These are phyloP conservation scores for Coboldia fuscipes DNA, from an alignment of 1,140 invertebrate genomes.

Conservation along the genomic window DNA sequence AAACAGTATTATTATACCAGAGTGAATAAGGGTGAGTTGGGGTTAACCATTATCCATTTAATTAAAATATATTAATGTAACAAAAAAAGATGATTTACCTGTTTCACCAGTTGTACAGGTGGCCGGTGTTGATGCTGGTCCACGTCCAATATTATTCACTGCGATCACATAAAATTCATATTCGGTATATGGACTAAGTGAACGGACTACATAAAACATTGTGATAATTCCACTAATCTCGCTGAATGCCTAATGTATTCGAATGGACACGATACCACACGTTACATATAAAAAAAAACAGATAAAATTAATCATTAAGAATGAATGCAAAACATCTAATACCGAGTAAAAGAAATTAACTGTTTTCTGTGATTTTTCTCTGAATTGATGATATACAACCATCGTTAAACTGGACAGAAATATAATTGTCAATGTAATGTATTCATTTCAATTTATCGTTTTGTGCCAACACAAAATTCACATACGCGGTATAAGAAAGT, in stretches of 20 bases:
- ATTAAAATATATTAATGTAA: neutral
- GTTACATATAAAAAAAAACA: constrained; percentile 1
- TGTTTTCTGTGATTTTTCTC: too few relatives aligned
- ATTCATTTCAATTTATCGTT: too few relatives aligned
- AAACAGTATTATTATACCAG: too few relatives aligned
- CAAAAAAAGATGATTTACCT: constrained; percentile 39
- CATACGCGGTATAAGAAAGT: too few relatives aligned
- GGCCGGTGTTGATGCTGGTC: constrained; percentile 61
- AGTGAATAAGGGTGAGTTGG: too few relatives aligned
- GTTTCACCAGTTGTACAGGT: constrained; percentile 89
- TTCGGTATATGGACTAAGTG: constrained; percentile 80
- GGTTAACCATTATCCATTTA: too few relatives aligned
- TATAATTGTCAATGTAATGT: too few relatives aligned
- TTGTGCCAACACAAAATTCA: too few relatives aligned
- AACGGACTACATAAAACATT: constrained; percentile 75
- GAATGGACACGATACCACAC: too few relatives aligned
- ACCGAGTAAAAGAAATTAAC: too few relatives aligned
- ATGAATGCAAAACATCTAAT: neutral
- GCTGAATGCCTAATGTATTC: constrained; percentile 37
- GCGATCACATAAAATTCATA: constrained; percentile 94
- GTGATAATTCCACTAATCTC: constrained; percentile 84
- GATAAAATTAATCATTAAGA: constrained; percentile 1
- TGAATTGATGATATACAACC: too few relatives aligned
- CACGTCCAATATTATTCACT: constrained; percentile 80
- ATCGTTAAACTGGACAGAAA: too few relatives aligned